Conservation (phyloP, 2,888 invertebrate genomes). For the Hydropsyche betteni region DNA sequence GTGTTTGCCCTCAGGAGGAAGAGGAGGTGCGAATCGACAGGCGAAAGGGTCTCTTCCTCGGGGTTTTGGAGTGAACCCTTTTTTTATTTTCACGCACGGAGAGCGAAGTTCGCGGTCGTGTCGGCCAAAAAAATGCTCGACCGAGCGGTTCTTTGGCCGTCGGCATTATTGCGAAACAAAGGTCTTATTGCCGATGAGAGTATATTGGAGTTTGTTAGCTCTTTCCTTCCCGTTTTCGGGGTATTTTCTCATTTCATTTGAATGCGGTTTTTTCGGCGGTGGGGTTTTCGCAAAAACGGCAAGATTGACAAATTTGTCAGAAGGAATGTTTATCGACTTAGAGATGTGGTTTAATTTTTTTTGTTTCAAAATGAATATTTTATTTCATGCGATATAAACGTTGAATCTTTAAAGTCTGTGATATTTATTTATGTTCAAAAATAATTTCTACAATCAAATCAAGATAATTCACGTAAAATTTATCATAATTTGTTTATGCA, state of each 20-base stretch:
- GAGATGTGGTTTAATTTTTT: too few species aligned
- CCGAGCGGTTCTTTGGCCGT: not conserved
- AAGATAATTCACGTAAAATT: too few species aligned
- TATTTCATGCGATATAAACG: too few species aligned
- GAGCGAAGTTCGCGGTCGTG: not conserved
- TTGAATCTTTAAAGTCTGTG: too few species aligned
- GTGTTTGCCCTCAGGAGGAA: not conserved
- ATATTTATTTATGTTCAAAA: too few species aligned
- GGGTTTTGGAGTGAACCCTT: not conserved
- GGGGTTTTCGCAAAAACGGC: too few species aligned
- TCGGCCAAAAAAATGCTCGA: not conserved
- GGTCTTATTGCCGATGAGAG: slow-evolving; percentile 20
- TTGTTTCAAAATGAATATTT: too few species aligned
- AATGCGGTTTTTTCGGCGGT: not conserved
- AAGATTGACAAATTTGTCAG: too few species aligned
- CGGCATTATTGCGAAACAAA: slow-evolving; percentile 19
- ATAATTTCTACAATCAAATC: too few species aligned
- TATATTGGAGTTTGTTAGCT: slow-evolving; percentile 6
- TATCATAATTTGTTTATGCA: too few species aligned
- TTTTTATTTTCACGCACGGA: slow-evolving; percentile 16
- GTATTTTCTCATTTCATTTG: not conserved
- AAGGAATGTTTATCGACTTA: too few species aligned
- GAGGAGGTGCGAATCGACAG: slow-evolving; percentile 26
- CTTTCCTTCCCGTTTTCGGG: too few species aligned
- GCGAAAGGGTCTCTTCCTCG: slow-evolving; percentile 29